Percentiles rank a stretch among this genome's conserved stretches.
Evolutionary conservation across 2,888 invertebrate genomes (phyloP).

Genomic region (Caenorhabditis angaria): DNA sequence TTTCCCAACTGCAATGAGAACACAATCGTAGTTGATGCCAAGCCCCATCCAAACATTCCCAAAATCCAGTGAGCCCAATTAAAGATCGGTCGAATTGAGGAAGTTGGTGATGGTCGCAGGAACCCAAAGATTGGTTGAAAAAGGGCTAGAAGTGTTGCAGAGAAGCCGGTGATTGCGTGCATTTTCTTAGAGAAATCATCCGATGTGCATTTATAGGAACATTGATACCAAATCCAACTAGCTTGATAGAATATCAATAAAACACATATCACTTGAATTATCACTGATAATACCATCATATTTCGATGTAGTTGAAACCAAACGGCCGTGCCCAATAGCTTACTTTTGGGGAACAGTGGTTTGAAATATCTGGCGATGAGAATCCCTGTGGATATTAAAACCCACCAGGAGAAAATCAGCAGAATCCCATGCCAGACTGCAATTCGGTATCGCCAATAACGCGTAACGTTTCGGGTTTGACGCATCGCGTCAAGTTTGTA

Average conservation of each 20-base stretch:
- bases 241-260: constrained; percentile 59
- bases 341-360: constrained; percentile 55
- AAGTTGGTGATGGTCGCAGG: constrained; percentile 54
- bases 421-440: constrained; percentile 58
- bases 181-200: constrained; percentile 46
- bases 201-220: constrained; percentile 56
- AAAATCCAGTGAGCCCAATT: constrained; percentile 60
- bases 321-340: constrained; percentile 57
- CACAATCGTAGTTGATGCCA: constrained; percentile 49
- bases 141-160: constrained; percentile 50
- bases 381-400: constrained; percentile 56
- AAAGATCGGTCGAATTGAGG: constrained; percentile 48
- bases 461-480: constrained; percentile 46
- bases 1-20: constrained; percentile 58
- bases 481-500: constrained; percentile 43
- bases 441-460: constrained; percentile 60
- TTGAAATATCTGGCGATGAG: constrained; percentile 63
- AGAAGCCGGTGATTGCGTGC: constrained; percentile 33
- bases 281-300: constrained; percentile 48
- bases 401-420: constrained; percentile 61
- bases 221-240: constrained; percentile 62
- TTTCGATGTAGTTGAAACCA: constrained; percentile 64
- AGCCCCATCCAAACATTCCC: constrained; percentile 57
- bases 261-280: constrained; percentile 55
- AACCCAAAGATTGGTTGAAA: constrained; percentile 53